phyloP scores from a whole-genome alignment of 2,797 vertebrate species.

The Parauchenoglanis ngamensis region DNA sequence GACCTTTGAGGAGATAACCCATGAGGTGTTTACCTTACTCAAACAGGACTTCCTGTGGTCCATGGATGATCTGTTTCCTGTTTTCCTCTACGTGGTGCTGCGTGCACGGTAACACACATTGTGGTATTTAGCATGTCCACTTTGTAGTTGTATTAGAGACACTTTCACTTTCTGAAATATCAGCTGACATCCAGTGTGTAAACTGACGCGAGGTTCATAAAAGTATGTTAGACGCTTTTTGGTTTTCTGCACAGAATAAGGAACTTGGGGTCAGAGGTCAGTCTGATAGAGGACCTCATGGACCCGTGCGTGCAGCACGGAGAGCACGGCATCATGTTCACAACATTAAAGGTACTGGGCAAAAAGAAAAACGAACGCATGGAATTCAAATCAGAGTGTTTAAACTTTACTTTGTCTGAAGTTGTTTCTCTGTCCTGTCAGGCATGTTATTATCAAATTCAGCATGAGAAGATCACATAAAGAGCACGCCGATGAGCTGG shows the following conservation, averaged over 20 bases:
- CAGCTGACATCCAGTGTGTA: neutral
- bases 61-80: slow-evolving; percentile 98
- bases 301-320: slow-evolving; percentile 96
- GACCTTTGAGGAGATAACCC: slow-evolving; percentile 97
- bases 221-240: neutral
- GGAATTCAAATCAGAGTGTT: neutral
- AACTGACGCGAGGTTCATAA: neutral
- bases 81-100: slow-evolving; percentile 97
- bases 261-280: slow-evolving; percentile 96
- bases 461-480: slow-evolving; percentile 96
- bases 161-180: neutral
- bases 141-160: neutral
- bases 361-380: neutral
- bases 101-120: slow-evolving; percentile 82
- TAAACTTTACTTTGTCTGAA: neutral
- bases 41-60: slow-evolving; percentile 97
- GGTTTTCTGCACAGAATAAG: slow-evolving; percentile 79
- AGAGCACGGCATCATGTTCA: slow-evolving; percentile 99
- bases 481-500: slow-evolving; percentile 8
- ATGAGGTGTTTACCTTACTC: slow-evolving; percentile 86
- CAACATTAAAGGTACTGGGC: slow-evolving; percentile 87
- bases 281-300: slow-evolving; percentile 97
- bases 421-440: slow-evolving; percentile 59
- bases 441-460: slow-evolving; percentile 99
- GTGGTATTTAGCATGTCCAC: neutral